Evolutionary conservation across 2,888 invertebrate genomes (phyloP), one percentile per base, ranked within the genome.

Genomic region (Flexamia atlantica): DNA sequence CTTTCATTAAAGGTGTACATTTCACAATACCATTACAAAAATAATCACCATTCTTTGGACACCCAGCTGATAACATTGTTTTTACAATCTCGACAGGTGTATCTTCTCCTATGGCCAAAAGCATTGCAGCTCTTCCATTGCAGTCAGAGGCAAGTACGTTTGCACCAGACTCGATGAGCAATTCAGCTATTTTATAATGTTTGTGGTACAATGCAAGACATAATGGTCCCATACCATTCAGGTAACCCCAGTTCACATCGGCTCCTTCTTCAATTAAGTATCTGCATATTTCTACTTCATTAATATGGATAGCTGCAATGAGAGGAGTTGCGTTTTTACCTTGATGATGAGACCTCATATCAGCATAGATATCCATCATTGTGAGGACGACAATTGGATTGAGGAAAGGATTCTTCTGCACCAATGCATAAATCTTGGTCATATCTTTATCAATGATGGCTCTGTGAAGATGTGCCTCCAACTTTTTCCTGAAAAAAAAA

Each of bases 301-400:
- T 40, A 2, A 72, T 23, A 20, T 72, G 40, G 9, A 72, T 42
- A 10, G 72, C 72, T 36, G 42, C 72, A 20, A 40, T 1, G 9
- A 72, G 72, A 40, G 72, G 72, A 40, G 72, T 72, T n/a, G 30
- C 30, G 17, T 40, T 72, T 36, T 42, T 36, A 40, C 72, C 72
- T 40, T 23, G 4, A 72, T 36, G 40, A 9, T 72, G 20, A 20
- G 12, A 2, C 40, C 72, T 72, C 32, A 72, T 36, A 20, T 30
- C 14, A 3, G 7, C 20, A 42, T 40, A 72, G 40, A 36, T 23
- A 2, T 10, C 20, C 1, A 72, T 72, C 20, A 23, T 28, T 10
- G 9, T 7, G 5, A 36, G 0, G 40, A 72, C 3, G 20, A 23
- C 1, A 36, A 3, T 5, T 40, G 72, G 20, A 14, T 40, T 23